Conservation (phyloP, 2,888 invertebrate genomes). For the Drosophila melanosoma region DNA sequence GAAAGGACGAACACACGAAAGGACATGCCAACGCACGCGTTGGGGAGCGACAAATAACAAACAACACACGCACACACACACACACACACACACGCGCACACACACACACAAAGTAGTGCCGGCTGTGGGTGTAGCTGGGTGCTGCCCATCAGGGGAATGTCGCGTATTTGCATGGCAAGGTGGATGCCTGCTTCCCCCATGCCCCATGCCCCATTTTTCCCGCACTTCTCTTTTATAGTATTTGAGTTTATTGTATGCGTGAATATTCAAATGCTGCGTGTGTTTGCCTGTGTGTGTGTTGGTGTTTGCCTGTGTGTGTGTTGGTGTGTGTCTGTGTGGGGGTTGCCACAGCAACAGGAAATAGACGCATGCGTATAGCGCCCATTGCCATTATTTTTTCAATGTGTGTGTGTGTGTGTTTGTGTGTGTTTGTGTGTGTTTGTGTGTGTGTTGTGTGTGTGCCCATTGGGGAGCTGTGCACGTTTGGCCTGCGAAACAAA, state of each 20-base stretch:
- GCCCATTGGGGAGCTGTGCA: constrained; percentile 62
- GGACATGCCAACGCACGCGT: constrained; percentile 41
- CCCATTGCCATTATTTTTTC: constrained; percentile 28
- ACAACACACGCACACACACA: constrained; percentile 50
- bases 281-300: constrained; percentile 23
- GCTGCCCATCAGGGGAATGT: constrained; percentile 56
- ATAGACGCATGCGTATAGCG: constrained; percentile 82
- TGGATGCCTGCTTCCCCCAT: constrained; percentile 24
- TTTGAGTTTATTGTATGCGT: constrained; percentile 79
- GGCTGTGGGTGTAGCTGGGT: constrained; percentile 22
- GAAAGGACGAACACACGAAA: constrained; percentile 50
- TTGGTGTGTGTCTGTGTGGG: constrained; percentile 54
- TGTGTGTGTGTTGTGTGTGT: constrained; percentile 34
- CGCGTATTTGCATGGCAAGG: constrained; percentile 72
- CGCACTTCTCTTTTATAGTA: constrained; percentile 41
- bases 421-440: constrained; percentile 23
- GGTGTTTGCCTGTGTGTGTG: constrained; percentile 33
- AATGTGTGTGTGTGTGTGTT: constrained; percentile 19
- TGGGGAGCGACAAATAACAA: constrained; percentile 70
- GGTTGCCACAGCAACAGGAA: constrained; percentile 83
- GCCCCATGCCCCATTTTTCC: constrained; percentile 8
- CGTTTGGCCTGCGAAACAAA: constrained; percentile 74
- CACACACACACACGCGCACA: constrained; percentile 26
- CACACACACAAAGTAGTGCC: constrained; percentile 49
- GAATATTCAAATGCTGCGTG: constrained; percentile 75